A percentile compares a stretch with the other conserved stretches of the same genome.
Conservation (phyloP, 2,797 vertebrate species). For the Labeo calbasu region DNA sequence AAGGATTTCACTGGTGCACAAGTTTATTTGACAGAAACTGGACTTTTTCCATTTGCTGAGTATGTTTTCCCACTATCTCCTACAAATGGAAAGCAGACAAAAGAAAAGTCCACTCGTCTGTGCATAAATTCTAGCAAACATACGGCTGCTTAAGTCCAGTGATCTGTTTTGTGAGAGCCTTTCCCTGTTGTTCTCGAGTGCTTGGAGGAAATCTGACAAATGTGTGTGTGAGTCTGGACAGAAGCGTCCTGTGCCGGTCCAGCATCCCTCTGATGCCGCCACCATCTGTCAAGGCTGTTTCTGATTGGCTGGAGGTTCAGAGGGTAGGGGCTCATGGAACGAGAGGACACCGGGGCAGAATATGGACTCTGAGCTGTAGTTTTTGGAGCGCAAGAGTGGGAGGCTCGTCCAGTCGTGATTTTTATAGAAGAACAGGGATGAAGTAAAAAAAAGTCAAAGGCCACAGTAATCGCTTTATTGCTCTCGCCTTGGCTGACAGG, state of each 20-base stretch:
- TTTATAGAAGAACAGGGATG: slow-evolving; percentile 25
- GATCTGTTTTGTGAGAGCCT: slow-evolving; percentile 32
- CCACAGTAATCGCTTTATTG: slow-evolving; percentile 39
- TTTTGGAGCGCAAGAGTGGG: slow-evolving; percentile 15
- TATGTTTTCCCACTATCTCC: neutral
- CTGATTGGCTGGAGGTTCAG: slow-evolving; percentile 31
- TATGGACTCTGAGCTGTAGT: slow-evolving; percentile 4
- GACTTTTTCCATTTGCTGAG: slow-evolving; percentile 4
- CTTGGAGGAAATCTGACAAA: slow-evolving; percentile 38
- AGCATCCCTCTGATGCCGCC: slow-evolving; percentile 37
- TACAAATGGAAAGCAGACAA: neutral
- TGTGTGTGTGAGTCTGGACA: slow-evolving; percentile 42
- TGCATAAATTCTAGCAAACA: slow-evolving; percentile 21
- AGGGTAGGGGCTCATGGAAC: slow-evolving; percentile 11
- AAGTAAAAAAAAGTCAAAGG: slow-evolving; percentile 48
- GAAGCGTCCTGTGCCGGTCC: slow-evolving; percentile 33
- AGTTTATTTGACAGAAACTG: neutral
- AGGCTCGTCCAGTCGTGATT: neutral
- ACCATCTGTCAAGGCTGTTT: slow-evolving; percentile 44
- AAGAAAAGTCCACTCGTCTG: neutral
- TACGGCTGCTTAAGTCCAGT: slow-evolving; percentile 21
- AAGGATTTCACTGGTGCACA: neutral
- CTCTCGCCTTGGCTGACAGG: slow-evolving; percentile 17
- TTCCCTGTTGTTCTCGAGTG: slow-evolving; percentile 17
- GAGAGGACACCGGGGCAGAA: slow-evolving; percentile 16